Conservation (phyloP, 2,888 invertebrate genomes). For the Cephalotes varians region DNA sequence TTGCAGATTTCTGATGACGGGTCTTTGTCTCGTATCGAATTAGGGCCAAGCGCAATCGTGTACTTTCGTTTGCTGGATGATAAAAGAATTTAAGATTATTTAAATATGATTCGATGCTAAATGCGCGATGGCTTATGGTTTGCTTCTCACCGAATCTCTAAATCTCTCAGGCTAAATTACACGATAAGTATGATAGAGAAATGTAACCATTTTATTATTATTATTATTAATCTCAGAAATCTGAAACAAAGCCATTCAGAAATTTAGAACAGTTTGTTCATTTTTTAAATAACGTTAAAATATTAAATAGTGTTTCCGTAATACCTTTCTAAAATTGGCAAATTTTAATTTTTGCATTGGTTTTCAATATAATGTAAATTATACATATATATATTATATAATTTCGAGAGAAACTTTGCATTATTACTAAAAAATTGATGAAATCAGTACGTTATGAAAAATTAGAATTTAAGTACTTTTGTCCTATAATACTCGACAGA, state of each 20-base stretch:
- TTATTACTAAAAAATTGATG: slow-evolving; percentile 14
- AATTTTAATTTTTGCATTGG: slow-evolving; percentile 4
- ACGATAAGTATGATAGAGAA: background rate
- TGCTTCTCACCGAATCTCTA: slow-evolving; percentile 9
- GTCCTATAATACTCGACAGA: slow-evolving; percentile 23
- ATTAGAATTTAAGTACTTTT: slow-evolving; percentile 39
- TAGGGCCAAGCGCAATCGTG: background rate
- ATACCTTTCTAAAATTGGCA: slow-evolving; percentile 16
- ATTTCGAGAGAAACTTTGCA: slow-evolving; percentile 21
- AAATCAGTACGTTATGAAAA: slow-evolving; percentile 5
- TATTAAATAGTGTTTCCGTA: slow-evolving; percentile 3
- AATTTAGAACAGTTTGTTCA: slow-evolving; percentile 12
- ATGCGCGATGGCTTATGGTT: background rate
- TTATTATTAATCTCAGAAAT: background rate
- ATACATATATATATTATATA: background rate
- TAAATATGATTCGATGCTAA: background rate
- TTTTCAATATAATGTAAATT: slow-evolving; percentile 1
- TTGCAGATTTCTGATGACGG: background rate
- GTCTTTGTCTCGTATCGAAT: background rate
- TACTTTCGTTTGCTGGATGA: background rate
- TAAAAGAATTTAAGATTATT: background rate
- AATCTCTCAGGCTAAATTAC: slow-evolving; percentile 6
- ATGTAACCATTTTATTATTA: background rate
- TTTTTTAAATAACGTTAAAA: background rate
- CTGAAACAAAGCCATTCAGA: background rate